These are phyloP conservation scores for Anas platyrhynchos DNA, from an alignment of 2,113 vertebrate genomes.

Conservation along the genomic window DNA sequence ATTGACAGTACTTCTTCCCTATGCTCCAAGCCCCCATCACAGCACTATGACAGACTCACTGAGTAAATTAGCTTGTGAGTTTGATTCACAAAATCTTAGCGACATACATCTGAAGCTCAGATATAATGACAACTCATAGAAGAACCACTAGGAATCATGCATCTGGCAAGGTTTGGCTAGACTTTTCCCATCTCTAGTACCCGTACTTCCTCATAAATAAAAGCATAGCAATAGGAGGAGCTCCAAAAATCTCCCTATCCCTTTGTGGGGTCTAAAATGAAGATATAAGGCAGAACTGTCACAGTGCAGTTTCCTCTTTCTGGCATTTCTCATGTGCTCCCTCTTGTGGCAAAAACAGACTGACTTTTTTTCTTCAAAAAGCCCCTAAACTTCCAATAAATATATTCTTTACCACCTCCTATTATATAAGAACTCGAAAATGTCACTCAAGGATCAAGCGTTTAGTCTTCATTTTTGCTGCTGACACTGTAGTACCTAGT, in stretches of 20 bases:
- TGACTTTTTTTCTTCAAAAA: background rate
- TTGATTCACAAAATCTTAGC: background rate
- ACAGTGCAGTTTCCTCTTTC: background rate
- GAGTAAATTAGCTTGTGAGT: background rate
- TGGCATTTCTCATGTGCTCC: conserved; percentile 6
- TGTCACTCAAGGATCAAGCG: background rate
- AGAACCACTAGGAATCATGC: background rate
- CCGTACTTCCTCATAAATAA: background rate
- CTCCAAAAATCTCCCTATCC: background rate
- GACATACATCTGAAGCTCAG: background rate
- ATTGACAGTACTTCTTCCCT: background rate
- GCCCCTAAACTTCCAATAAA: background rate
- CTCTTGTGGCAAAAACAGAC: conserved; percentile 42
- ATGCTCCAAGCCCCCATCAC: background rate
- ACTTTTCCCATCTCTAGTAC: background rate
- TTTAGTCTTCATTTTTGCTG: background rate
- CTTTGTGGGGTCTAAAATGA: background rate
- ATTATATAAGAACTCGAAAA: background rate
- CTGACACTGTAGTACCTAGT: too few species aligned
- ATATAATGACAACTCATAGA: background rate
- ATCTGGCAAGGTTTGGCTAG: background rate
- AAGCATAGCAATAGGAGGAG: background rate
- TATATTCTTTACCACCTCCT: background rate
- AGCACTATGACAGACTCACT: background rate
- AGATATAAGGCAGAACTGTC: background rate